phyloP scores from a whole-genome alignment of 2,888 invertebrate genomes.

The Vanessa cardui region DNA sequence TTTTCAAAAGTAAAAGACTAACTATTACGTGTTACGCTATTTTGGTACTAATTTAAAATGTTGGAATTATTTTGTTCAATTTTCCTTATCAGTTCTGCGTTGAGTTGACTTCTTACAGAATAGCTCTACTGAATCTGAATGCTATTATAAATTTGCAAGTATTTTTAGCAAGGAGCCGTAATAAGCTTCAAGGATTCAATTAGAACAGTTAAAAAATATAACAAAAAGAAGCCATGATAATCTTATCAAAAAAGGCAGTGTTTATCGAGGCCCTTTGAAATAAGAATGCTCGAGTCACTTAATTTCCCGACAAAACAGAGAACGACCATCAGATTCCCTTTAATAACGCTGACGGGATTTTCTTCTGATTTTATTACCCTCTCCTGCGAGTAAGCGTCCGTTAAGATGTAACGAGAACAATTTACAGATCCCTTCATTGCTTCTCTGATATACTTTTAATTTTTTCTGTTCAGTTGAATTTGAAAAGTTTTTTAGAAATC shows the following conservation, averaged over 20 bases:
- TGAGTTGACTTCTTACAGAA: too few species aligned
- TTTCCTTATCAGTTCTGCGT: too few species aligned
- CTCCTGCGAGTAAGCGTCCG: slow-evolving; percentile 58
- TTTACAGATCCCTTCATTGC: slow-evolving; percentile 59
- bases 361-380: slow-evolving; percentile 41
- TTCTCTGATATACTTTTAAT: slow-evolving; percentile 25
- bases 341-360: slow-evolving; percentile 43
- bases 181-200: background rate
- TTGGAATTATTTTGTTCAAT: too few species aligned
- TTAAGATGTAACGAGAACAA: slow-evolving; percentile 62
- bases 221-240: background rate
- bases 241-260: slow-evolving; percentile 15
- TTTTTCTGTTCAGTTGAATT: slow-evolving; percentile 14
- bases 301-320: slow-evolving; percentile 38
- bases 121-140: too few species aligned
- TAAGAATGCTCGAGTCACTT: slow-evolving; percentile 26
- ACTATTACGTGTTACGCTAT: too few species aligned
- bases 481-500: background rate
- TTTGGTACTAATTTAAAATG: too few species aligned
- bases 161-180: too few species aligned
- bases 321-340: slow-evolving; percentile 39
- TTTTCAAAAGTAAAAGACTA: too few species aligned
- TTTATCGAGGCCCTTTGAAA: slow-evolving; percentile 26
- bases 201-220: background rate
- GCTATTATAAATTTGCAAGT: too few species aligned